Evolutionary conservation across 2,113 vertebrate genomes (phyloP), one percentile per base, ranked within the genome.

Genomic region (Perca fluviatilis): DNA sequence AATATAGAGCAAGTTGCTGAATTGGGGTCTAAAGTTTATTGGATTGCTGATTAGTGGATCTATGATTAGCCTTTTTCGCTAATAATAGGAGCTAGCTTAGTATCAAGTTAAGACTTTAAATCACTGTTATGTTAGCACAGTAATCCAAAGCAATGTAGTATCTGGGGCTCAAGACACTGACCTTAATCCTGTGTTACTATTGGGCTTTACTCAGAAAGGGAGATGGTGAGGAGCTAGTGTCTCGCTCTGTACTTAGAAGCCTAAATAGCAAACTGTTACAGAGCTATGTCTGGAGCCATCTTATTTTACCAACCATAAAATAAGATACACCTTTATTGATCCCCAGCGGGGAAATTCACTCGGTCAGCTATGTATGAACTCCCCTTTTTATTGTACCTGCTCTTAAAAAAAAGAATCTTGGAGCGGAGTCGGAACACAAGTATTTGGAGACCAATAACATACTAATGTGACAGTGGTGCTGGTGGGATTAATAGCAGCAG

Each of bases 171-270:
- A 83, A 93, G 89, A 87, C 83, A 27, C 73, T 95, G 94, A 95
- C 94, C 94, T 94, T 94, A 95, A 95, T 95, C 94, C 91, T 33
- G 68, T 85, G 67, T 74, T 88, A 83, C 89, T 91, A 88, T 87
- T 84, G 79, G 70, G 75, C 75, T 88, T 92, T 91, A 89, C 86
- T 80, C 79, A 85, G 82, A 33, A 92, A 77, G 62, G 70, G 74
- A 81, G 80, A 53, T 58, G 67, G 36, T 18, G 40, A 82, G 62
- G 58, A 5, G 30, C 50, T 6, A 7, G 63, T 36, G 60, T 83
- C 72, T 85, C 16, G 0, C 27, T 50, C 88, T 68, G 18, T 86
- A 67, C 47, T 79, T 67, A 81, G 83, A 86, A 79, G 50, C 71
- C 76, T 80, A 72, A 89, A 91, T 86, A 86, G 70, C 54, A 73